Base-by-base conservation (phyloP, 2,888 invertebrate genomes). In the Ctenicera cuprea region DNA sequence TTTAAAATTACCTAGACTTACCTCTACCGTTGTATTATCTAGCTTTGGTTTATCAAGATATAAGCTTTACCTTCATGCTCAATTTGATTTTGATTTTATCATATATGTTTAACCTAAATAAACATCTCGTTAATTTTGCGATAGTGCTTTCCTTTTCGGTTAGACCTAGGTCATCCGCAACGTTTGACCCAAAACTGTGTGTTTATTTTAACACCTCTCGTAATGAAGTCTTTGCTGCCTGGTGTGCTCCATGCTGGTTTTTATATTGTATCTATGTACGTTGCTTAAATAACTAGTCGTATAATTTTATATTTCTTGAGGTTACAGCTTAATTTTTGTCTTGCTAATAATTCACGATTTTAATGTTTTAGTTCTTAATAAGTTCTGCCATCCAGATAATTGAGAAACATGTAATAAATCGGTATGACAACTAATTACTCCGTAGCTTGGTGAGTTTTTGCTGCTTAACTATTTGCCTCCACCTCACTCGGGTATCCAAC, bases 31-130 rank as follows among this genome's bases (percentile, higher is more conserved):
- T 12, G 5, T 14, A 18, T n/a, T 26, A 26, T 5, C 52, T 18
- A 30, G 16, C 4, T 52, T 26, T 52, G 52, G 22, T 52, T 52
- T 52, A 30, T 52, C 3, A 7, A 22, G 22, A 11, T 18, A 52
- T n/a, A 20, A 26, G 4, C 20, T n/a, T 5, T 12, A 12, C 52
- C 52, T 22, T 30, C 30, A 30, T 8, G 22, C 52, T 52, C 52
- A 52, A 30, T 22, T 52, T 52, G 20, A 20, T 18, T 52, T 52
- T 9, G 16, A 52, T 33, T 33, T 33, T 9, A 9, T 1, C 7
- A 9, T 38, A 11, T 59, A 38, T 59, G 20, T 38, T 59, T 59
- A 59, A n/a, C 59, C 59, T 59, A 59, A 59, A n/a, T 59, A 59
- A 59, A 59, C 38, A 59, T 38, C n/a, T 59, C 14, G 59, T 59